Percentiles rank a stretch among this genome's conserved stretches.
phyloP scores from a whole-genome alignment of 2,797 vertebrate genomes.

The Gymnocypris eckloni region DNA sequence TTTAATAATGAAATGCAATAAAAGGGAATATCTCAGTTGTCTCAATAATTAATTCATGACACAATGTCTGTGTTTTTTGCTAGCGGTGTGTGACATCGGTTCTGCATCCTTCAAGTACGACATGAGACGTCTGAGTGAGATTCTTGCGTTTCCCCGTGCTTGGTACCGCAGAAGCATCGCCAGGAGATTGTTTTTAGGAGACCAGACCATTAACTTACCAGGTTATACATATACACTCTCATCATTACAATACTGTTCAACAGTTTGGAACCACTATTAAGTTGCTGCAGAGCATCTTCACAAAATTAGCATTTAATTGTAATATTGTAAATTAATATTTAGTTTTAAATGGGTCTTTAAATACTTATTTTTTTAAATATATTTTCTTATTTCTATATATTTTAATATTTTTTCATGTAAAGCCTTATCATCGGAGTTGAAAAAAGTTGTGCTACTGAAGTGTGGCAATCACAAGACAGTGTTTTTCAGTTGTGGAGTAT shows the following conservation, averaged over 20 bases:
- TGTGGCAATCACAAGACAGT: neutral
- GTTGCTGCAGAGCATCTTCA: neutral
- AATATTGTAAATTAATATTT: neutral
- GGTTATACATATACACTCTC: conserved; percentile 73
- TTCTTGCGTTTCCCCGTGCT: conserved; percentile 95
- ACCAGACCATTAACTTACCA: conserved; percentile 96
- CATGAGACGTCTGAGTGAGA: conserved; percentile 97
- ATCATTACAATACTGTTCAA: neutral
- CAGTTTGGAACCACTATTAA: neutral
- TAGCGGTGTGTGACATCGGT: conserved; percentile 98
- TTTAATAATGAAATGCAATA: neutral
- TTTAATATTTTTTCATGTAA: neutral
- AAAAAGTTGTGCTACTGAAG: neutral
- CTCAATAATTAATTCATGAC: neutral
- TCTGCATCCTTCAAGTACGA: conserved; percentile 99
- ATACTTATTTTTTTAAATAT: neutral
- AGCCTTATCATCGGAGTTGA: neutral
- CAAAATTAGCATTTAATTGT: conserved; percentile 10
- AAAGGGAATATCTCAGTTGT: neutral
- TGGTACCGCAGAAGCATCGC: conserved; percentile 99
- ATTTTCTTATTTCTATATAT: neutral
- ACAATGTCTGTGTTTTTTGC: neutral
- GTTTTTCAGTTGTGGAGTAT: neutral
- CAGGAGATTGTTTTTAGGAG: conserved; percentile 93
- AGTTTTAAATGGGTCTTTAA: neutral